Percentiles rank a stretch among this genome's conserved stretches.
These are phyloP conservation scores for Ambastaia sidthimunki DNA, from an alignment of 2,797 vertebrate species.

Conservation along the genomic window DNA sequence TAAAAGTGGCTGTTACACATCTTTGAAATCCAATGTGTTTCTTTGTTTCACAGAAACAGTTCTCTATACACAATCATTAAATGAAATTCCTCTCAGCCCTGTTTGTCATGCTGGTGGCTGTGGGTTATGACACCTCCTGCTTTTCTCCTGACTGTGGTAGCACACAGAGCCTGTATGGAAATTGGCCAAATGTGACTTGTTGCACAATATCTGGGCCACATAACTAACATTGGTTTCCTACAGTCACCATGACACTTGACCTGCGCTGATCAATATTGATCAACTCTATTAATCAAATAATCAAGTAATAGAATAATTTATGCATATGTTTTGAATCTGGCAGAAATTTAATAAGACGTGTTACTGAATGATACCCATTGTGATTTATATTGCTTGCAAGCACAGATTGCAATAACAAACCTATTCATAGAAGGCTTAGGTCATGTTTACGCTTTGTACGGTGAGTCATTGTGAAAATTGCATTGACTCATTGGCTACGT, in stretches of 20 bases:
- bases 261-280: constrained; percentile 14
- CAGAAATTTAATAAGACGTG: too few species aligned
- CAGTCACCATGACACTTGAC: neutral
- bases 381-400: constrained; percentile 9
- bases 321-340: too few species aligned
- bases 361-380: neutral
- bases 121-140: constrained; percentile 8
- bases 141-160: constrained; percentile 35
- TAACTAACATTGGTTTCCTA: neutral
- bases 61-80: neutral
- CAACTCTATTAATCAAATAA: neutral
- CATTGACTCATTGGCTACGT: neutral
- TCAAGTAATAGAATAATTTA: too few species aligned
- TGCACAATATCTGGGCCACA: constrained; percentile 18
- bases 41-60: neutral
- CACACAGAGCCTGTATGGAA: constrained; percentile 31
- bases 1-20: constrained; percentile 21
- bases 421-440: constrained; percentile 1
- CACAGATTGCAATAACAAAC: neutral
- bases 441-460: constrained; percentile 10
- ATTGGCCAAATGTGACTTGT: constrained; percentile 33
- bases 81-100: neutral
- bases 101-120: neutral
- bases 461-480: neutral
- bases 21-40: neutral